These are phyloP conservation scores for Selene dorsalis DNA, from an alignment of 2,797 vertebrate genomes.

Conservation along the genomic window DNA sequence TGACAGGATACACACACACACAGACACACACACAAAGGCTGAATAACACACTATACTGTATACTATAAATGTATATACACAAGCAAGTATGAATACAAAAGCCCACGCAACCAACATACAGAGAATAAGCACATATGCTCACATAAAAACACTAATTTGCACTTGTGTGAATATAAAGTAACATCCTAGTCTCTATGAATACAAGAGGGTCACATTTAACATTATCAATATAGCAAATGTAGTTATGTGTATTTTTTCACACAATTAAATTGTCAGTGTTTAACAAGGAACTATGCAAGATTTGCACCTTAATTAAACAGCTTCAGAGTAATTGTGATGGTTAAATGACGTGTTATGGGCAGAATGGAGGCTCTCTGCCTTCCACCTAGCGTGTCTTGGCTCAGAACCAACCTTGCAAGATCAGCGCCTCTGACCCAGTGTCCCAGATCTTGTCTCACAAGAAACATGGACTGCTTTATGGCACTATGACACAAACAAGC, in stretches of 20 bases:
- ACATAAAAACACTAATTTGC: not conserved
- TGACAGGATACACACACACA: constrained; percentile 41
- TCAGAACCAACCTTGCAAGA: too few relatives aligned
- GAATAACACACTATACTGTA: constrained; percentile 2
- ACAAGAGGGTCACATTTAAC: not conserved
- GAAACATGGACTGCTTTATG: too few relatives aligned
- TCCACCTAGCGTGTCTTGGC: too few relatives aligned
- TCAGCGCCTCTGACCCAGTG: too few relatives aligned
- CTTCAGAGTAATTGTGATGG: too few relatives aligned
- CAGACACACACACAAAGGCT: constrained; percentile 2
- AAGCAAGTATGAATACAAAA: not conserved
- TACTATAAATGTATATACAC: not conserved
- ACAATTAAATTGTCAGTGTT: too few relatives aligned
- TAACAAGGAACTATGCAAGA: too few relatives aligned
- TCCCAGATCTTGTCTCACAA: too few relatives aligned
- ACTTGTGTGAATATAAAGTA: not conserved
- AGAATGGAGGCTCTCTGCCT: too few relatives aligned
- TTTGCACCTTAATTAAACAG: too few relatives aligned
- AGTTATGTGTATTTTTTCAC: not conserved
- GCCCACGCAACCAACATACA: not conserved
- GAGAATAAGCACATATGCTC: not conserved
- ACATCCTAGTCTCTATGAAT: not conserved
- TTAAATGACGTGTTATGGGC: too few relatives aligned
- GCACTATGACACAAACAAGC: too few relatives aligned
- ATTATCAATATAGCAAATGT: not conserved